Conservation (phyloP, 2,113 vertebrate genomes). For the Rhinogobius similis region DNA sequence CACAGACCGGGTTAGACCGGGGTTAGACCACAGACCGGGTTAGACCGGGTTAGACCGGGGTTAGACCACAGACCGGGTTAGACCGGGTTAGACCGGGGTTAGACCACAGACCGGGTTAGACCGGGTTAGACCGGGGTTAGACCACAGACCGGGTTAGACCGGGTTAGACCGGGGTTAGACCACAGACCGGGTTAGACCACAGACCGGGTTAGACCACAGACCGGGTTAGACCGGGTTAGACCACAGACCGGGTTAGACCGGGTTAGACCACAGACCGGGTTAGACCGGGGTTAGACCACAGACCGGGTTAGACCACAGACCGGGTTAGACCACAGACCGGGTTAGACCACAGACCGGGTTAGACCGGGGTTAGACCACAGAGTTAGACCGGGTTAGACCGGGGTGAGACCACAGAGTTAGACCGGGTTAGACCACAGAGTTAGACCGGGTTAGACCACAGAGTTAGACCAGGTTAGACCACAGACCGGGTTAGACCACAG, state of each 20-base stretch:
- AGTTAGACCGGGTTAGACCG: too few relatives aligned
- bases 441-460: too few relatives aligned
- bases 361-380: background rate
- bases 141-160: constrained; percentile 15
- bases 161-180: background rate
- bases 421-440: background rate
- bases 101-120: too few relatives aligned
- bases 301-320: constrained; percentile 28
- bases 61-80: too few relatives aligned
- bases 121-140: too few relatives aligned
- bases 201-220: constrained; percentile 25
- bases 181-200: too few relatives aligned
- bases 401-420: constrained; percentile 18
- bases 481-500: constrained; percentile 16
- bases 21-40: constrained; percentile 23
- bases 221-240: background rate
- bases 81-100: background rate
- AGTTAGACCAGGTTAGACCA: constrained; percentile 6
- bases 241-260: too few relatives aligned
- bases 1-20: too few relatives aligned
- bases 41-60: background rate
- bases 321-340: constrained; percentile 17
- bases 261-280: constrained; percentile 19
- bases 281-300: constrained; percentile 10
- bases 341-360: constrained; percentile 17